Base-by-base conservation (phyloP, 2,888 invertebrate genomes). In the Scaptomyza caliginosa region DNA sequence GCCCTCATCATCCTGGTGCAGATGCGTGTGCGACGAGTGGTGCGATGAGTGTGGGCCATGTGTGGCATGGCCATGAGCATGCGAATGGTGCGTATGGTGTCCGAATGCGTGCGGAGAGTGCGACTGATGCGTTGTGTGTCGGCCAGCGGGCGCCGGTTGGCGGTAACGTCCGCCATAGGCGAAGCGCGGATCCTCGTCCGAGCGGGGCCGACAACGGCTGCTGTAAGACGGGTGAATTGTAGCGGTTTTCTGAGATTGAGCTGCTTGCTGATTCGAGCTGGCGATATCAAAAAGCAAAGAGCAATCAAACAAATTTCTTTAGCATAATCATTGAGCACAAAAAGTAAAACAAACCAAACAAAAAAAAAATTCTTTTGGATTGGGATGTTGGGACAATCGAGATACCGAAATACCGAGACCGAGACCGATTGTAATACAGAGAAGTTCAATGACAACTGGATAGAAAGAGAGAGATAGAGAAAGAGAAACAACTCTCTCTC, bases 1-100 rank as follows among this genome's bases (percentile, higher is more conserved):
- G 90, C 96, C 95, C 92, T 96, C 96, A 90, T 96, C 96, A 90
- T 96, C 96, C 90, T 92, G 93, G 81, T 93, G 92, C 89, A 93
- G 92, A 89, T 93, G 93, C 88, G 92, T 93, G 85, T 92, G 92
- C 86, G 93, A 93, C 89, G 93, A 93, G 89, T 92, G 92, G 89
- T 92, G 92, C 79, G 92, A 92, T 89, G 92, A 91, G 84, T 92
- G 92, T 62, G 92, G 91, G 51, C 90, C 91, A 88, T 92, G 92
- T 81, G 87, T 89, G 80, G 91, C 91, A 85, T 92, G 91, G 76
- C 91, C 91, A 78, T 92, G 92, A 79, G 92, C 90, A 81, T 92
- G 92, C 82, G 90, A 90, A 86, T 92, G 91, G 90, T 91, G 92
- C 86, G 92, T 90, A 67, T 91, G 92, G 90, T 92, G 92, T 82